A percentile compares a stretch with the other conserved stretches of the same genome.
phyloP scores from a whole-genome alignment of 2,888 invertebrate species.

The Polymixis lichenea region DNA sequence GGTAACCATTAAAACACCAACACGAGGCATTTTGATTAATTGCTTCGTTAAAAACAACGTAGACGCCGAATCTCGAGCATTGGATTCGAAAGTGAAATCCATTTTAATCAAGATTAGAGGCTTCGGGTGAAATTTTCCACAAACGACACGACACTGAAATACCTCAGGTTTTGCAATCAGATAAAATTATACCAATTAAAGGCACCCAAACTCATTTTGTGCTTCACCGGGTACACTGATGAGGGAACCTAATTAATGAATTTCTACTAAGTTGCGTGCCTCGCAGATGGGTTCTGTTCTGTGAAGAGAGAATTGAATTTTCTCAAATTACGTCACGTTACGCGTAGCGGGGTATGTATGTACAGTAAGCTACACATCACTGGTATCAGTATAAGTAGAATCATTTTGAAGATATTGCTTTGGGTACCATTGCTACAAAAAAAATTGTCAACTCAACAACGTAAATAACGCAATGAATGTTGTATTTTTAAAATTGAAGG shows the following conservation, averaged over 20 bases:
- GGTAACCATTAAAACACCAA: constrained; percentile 41
- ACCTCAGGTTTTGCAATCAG: constrained; percentile 51
- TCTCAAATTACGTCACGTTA: constrained; percentile 20
- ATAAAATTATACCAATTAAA: constrained; percentile 62
- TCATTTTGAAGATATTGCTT: too few relatives aligned
- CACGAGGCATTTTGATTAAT: constrained; percentile 53
- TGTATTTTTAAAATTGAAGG: too few relatives aligned
- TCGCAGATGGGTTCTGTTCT: constrained; percentile 24
- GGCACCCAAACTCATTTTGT: constrained; percentile 56
- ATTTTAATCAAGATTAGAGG: constrained; percentile 42
- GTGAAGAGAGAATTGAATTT: constrained; percentile 46
- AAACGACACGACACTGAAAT: constrained; percentile 34
- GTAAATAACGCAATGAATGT: too few relatives aligned
- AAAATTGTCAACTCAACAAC: too few relatives aligned
- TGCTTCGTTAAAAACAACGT: constrained; percentile 55
- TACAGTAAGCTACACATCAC: background rate
- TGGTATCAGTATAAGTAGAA: background rate
- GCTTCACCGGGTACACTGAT: constrained; percentile 56
- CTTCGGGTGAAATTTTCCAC: constrained; percentile 31
- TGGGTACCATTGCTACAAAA: background rate
- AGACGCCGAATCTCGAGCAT: constrained; percentile 37
- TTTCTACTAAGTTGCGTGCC: constrained; percentile 46
- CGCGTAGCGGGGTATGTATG: background rate
- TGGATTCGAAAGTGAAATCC: constrained; percentile 47
- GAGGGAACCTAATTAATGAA: constrained; percentile 65